Evolutionary conservation across 1,140 invertebrate species (phyloP).

Genomic region (Aleiodes sp.): DNA sequence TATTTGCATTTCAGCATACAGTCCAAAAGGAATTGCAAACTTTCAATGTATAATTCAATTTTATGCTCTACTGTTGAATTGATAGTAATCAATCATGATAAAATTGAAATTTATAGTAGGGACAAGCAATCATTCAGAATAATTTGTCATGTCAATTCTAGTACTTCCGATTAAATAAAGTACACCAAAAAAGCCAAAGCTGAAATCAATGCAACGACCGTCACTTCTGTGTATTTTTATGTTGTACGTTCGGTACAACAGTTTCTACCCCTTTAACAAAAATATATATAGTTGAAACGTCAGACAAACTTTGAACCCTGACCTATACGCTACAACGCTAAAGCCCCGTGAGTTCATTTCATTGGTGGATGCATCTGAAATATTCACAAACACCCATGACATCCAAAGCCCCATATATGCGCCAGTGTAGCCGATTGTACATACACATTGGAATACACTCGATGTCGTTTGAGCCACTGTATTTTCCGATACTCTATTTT

Average conservation of each 20-base stretch:
- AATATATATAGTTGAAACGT: not conserved
- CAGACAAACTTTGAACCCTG: conserved; percentile 36
- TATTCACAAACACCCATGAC: conserved; percentile 34
- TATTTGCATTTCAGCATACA: not conserved
- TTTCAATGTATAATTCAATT: not conserved
- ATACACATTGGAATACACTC: conserved; percentile 14
- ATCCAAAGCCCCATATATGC: conserved; percentile 8
- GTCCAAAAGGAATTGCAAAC: not conserved
- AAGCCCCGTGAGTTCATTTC: conserved; percentile 35
- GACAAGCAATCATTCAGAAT: not conserved
- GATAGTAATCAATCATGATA: too few relatives aligned
- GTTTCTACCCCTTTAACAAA: conserved; percentile 29
- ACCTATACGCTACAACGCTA: conserved; percentile 32
- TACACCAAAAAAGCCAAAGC: too few relatives aligned
- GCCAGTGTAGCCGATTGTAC: not conserved
- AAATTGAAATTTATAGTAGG: too few relatives aligned
- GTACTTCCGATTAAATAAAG: too few relatives aligned
- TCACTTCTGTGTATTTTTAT: not conserved
- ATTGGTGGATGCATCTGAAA: conserved; percentile 35
- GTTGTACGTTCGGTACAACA: conserved; percentile 13
- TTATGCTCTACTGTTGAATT: too few relatives aligned
- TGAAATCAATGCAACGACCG: too few relatives aligned
- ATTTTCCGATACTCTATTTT: conserved; percentile 12
- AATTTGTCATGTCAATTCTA: not conserved
- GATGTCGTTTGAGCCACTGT: conserved; percentile 11